These are phyloP conservation scores for Mastacembelus armatus DNA, from an alignment of 2,797 vertebrate genomes.

Conservation along the genomic window DNA sequence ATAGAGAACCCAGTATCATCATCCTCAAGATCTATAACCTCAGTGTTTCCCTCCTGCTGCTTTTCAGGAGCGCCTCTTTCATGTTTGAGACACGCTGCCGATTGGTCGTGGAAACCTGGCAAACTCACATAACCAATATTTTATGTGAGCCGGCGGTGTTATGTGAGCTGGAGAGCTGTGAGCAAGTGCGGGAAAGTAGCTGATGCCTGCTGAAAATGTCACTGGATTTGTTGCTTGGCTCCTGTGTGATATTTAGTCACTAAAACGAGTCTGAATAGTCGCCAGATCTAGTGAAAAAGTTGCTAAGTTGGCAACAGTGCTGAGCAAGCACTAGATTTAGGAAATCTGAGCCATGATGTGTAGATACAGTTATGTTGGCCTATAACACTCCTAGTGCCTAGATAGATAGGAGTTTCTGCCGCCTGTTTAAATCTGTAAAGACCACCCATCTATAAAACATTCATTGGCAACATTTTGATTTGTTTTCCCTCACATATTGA, in stretches of 20 bases:
- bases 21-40: slow-evolving; percentile 1
- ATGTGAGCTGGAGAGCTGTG: slow-evolving; percentile 39
- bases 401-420: too few species aligned
- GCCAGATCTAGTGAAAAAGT: slow-evolving; percentile 44
- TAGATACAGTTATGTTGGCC: slow-evolving; percentile 20
- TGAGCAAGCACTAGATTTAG: slow-evolving; percentile 39
- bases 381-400: not conserved
- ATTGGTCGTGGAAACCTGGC: slow-evolving; percentile 45
- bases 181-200: slow-evolving; percentile 39
- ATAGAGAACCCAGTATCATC: not conserved
- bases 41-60: not conserved
- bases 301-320: slow-evolving; percentile 34
- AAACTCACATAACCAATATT: slow-evolving; percentile 27
- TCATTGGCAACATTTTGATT: too few species aligned
- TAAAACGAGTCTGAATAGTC: slow-evolving; percentile 30
- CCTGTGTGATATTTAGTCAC: slow-evolving; percentile 35
- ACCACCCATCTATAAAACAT: too few species aligned
- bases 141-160: slow-evolving; percentile 36
- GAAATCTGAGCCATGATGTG: slow-evolving; percentile 25
- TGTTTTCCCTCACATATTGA: too few species aligned
- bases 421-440: too few species aligned
- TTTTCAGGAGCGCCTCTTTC: slow-evolving; percentile 36
- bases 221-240: slow-evolving; percentile 42
- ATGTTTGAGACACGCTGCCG: slow-evolving; percentile 27
- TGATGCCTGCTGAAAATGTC: slow-evolving; percentile 49